Percentiles rank a stretch among this genome's conserved stretches.
Evolutionary conservation across 1,140 invertebrate genomes (phyloP).

Genomic region (Rhizoglyphus robini): DNA sequence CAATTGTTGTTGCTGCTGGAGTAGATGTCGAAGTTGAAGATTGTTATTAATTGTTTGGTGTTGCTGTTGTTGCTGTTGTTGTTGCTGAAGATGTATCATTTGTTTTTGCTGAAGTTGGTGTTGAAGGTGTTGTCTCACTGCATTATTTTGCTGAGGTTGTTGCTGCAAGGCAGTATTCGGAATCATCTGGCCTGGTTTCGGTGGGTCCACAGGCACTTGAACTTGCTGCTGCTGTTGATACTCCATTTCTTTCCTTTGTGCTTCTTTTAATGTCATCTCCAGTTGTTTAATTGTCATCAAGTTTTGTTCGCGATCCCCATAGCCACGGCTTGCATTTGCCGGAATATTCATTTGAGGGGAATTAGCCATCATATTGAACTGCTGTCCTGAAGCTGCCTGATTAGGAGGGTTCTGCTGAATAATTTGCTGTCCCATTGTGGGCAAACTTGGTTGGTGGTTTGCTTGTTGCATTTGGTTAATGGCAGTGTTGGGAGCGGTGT

Average conservation of each 20-base stretch:
- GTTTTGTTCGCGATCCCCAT: constrained; percentile 48
- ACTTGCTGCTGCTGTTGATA: constrained; percentile 40
- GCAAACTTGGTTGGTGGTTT: background rate
- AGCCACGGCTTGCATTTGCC: constrained; percentile 30
- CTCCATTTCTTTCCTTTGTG: constrained; percentile 60
- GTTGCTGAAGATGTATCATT: constrained; percentile 10
- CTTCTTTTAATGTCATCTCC: constrained; percentile 55
- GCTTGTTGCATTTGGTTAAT: background rate
- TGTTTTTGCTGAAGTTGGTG: constrained; percentile 22
- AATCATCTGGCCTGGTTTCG: constrained; percentile 20
- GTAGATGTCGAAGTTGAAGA: background rate
- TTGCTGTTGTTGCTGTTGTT: constrained; percentile 24
- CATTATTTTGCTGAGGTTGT: constrained; percentile 12
- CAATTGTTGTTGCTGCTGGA: constrained; percentile 19
- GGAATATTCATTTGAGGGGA: background rate
- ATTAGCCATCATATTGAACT: constrained; percentile 1
- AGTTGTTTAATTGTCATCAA: constrained; percentile 48
- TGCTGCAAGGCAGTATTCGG: background rate
- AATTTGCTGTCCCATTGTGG: background rate
- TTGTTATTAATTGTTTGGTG: constrained; percentile 16
- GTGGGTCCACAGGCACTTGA: constrained; percentile 20
- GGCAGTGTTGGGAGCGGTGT: background rate
- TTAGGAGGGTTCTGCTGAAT: background rate
- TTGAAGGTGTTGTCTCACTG: constrained; percentile 10
- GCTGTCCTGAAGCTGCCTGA: background rate